Evolutionary conservation across 2,888 invertebrate genomes (phyloP).

Genomic region (Trissolcus japonicus): DNA sequence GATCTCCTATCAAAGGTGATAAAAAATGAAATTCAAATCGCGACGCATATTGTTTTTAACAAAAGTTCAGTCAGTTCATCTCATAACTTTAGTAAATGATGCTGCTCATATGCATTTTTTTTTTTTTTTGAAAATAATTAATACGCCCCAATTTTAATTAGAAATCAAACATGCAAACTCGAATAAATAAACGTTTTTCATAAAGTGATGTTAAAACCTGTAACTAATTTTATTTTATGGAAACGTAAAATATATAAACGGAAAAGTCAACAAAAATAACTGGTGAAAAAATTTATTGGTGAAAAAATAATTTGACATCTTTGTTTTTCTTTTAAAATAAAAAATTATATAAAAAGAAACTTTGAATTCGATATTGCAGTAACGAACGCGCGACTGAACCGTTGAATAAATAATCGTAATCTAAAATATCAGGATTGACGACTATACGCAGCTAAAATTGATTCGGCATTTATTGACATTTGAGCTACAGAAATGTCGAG

Average conservation of each 20-base stretch:
- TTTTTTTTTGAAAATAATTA: slow-evolving; percentile 35
- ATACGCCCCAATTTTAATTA: slow-evolving; percentile 20
- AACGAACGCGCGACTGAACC: neutral
- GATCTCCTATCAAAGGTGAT: neutral
- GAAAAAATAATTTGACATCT: neutral
- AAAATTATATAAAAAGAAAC: neutral
- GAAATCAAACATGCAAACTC: neutral
- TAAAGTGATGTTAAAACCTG: too few species aligned
- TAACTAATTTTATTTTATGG: neutral
- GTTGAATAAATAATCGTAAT: slow-evolving; percentile 35
- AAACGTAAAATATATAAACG: too few species aligned
- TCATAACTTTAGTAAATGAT: slow-evolving; percentile 32
- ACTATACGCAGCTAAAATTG: slow-evolving; percentile 26
- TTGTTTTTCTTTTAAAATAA: neutral
- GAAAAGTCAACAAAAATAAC: too few species aligned
- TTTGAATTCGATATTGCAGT: slow-evolving; percentile 14
- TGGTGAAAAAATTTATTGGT: too few species aligned
- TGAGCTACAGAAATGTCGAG: slow-evolving; percentile 34
- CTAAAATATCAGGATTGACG: slow-evolving; percentile 38
- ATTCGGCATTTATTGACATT: slow-evolving; percentile 38
- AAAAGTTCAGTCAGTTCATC: slow-evolving; percentile 32
- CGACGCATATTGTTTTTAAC: slow-evolving; percentile 27
- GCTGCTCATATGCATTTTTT: slow-evolving; percentile 28
- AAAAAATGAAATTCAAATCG: slow-evolving; percentile 30
- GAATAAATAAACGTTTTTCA: too few species aligned